Evolutionary conservation across 2,888 invertebrate genomes (phyloP), one percentile per base, ranked within the genome.

Genomic region (Lumbricus terrestris): DNA sequence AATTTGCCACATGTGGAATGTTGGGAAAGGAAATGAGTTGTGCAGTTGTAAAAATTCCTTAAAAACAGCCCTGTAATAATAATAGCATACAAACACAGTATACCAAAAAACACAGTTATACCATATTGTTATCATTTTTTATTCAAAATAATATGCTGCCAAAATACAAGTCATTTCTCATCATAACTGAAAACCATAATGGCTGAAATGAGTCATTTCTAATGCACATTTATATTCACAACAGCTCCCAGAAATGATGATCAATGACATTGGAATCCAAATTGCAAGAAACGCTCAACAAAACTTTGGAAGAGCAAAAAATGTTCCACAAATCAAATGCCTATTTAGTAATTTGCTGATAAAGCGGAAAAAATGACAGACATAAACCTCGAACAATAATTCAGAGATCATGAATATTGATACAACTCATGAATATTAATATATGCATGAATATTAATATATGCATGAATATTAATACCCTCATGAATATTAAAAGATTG

Each of bases 101-200:
- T n/a, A n/a, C n/a, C n/a, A n/a, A n/a, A 69, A 69, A 8, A 38
- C 38, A 38, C 38, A 38, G 38, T 38, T 38, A 38, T 8, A 38
- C 38, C 16, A 69, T n/a, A 69, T 69, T 69, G 18, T 47, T 47
- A 47, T 20, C 6, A 23, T 15, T n/a, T 69, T 69, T 69, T 69
- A n/a, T 69, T n/a, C 69, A 69, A 69, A 69, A n/a, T n/a, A 69
- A n/a, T 69, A n/a, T 69, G n/a, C n/a, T 69, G n/a, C n/a, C 69
- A 69, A 69, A 69, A 69, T 69, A 69, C 11, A 69, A 29, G 29
- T 1, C 69, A 69, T 69, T 69, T 69, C 29, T 69, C 29, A 69
- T n/a, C n/a, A 69, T 69, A 69, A n/a, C 69, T n/a, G 69, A n/a
- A 8, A 69, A 69, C 69, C 69, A 8, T 1, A 29, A 69, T n/a